Evolutionary conservation across 1,140 invertebrate species (phyloP).

Genomic region (Amphibalanus amphitrite): DNA sequence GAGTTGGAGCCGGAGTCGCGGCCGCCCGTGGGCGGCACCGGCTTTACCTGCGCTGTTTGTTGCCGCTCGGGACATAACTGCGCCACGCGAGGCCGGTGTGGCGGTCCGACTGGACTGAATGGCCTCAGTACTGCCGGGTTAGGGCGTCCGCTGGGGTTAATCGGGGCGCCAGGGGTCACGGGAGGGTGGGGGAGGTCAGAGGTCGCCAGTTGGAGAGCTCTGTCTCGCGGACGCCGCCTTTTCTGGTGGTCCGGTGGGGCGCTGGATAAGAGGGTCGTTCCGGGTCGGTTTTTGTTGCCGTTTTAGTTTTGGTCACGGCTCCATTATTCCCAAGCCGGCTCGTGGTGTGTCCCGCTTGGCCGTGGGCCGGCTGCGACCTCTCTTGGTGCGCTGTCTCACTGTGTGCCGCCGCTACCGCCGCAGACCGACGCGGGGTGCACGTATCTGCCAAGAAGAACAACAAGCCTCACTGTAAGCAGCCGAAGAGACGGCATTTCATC

Average conservation of each 20-base stretch:
- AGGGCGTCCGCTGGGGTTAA: neutral
- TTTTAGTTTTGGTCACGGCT: neutral
- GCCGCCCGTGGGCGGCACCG: too few species aligned
- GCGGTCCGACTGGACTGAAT: too few species aligned
- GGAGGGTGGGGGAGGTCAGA: neutral
- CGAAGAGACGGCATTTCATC: neutral
- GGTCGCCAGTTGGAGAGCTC: neutral
- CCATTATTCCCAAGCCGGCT: neutral
- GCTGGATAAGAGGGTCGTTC: neutral
- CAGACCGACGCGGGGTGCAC: neutral
- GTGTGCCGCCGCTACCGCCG: too few species aligned
- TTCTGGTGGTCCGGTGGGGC: neutral
- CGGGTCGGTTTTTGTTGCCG: neutral
- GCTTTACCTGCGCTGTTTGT: too few species aligned
- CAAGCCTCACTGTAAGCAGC: slow-evolving; percentile 1
- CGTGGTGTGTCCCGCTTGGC: neutral
- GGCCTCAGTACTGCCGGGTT: too few species aligned
- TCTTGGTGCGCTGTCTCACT: neutral
- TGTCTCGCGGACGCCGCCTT: neutral
- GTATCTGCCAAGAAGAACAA: neutral
- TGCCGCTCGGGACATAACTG: too few species aligned
- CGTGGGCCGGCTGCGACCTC: neutral
- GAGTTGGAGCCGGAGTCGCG: neutral
- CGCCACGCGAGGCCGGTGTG: too few species aligned
- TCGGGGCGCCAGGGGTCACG: too few species aligned